Evolutionary conservation across 2,113 vertebrate species (phyloP).

Genomic region (Entelurus aequoreus): DNA sequence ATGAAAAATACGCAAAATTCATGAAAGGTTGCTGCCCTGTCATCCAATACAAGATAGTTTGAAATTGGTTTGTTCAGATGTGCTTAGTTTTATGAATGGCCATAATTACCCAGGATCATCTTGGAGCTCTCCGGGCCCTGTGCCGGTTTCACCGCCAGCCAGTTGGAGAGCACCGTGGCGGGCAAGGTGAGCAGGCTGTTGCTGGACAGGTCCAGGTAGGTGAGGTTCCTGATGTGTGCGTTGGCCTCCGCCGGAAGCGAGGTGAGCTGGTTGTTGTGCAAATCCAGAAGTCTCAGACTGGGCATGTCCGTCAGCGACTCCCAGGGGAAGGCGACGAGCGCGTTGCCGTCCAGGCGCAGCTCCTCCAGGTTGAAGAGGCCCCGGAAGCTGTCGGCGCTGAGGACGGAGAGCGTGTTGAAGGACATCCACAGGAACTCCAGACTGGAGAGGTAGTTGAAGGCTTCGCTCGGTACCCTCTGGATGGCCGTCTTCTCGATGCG

Average conservation of each 20-base stretch:
- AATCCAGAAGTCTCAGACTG: slow-evolving; percentile 84
- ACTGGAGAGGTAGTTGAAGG: slow-evolving; percentile 79
- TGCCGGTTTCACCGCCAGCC: slow-evolving; percentile 75
- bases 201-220: slow-evolving; percentile 92
- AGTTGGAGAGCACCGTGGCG: slow-evolving; percentile 78
- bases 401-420: slow-evolving; percentile 82
- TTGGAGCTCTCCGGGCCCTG: slow-evolving; percentile 79
- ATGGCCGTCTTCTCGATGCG: slow-evolving; percentile 91
- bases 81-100: no score
- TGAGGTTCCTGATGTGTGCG: slow-evolving; percentile 81
- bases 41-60: no score
- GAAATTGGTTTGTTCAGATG: no score
- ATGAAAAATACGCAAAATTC: no score
- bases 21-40: no score
- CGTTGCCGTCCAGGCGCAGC: slow-evolving; percentile 87
- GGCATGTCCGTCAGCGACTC: slow-evolving; percentile 82
- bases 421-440: slow-evolving; percentile 96
- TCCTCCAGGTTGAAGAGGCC: slow-evolving; percentile 83
- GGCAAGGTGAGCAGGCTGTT: slow-evolving; percentile 90
- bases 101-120: slow-evolving; percentile 83
- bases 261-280: slow-evolving; percentile 88
- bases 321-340: slow-evolving; percentile 87
- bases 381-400: slow-evolving; percentile 78
- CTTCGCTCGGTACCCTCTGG: slow-evolving; percentile 80
- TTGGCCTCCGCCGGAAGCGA: slow-evolving; percentile 80